Conservation (phyloP, 2,113 vertebrate species). For the Calyptommatus sinebrachiatus region DNA sequence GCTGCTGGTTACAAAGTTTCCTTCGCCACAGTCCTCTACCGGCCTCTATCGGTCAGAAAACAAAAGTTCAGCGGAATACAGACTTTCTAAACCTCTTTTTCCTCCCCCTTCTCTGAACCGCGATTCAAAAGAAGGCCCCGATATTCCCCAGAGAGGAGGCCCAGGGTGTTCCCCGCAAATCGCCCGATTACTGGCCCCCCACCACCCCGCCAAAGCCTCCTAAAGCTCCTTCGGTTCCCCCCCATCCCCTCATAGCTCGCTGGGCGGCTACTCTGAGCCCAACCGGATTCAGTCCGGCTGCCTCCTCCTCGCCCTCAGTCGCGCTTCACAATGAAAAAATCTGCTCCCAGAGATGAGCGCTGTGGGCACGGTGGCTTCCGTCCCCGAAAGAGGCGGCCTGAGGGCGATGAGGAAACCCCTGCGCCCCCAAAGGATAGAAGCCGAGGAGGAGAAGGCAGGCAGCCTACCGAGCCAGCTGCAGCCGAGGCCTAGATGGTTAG, state of each 20-base stretch:
- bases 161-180: not conserved
- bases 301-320: not conserved
- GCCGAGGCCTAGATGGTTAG: conserved; percentile 74
- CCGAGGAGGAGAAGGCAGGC: not conserved
- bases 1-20: conserved; percentile 73
- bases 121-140: conserved; percentile 59
- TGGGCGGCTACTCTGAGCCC: conserved; percentile 39
- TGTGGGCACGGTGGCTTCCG: not conserved
- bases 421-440: not conserved
- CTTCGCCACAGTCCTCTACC: conserved; percentile 92
- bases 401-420: not conserved
- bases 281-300: conserved; percentile 50
- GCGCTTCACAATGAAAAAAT: conserved; percentile 64
- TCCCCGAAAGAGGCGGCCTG: not conserved
- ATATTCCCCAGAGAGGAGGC: conserved; percentile 22
- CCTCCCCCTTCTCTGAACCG: conserved; percentile 66
- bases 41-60: conserved; percentile 99
- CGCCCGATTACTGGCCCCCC: not conserved
- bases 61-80: conserved; percentile 89
- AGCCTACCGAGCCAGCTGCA: not conserved
- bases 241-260: conserved; percentile 28
- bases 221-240: not conserved
- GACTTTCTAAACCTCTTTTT: conserved; percentile 78
- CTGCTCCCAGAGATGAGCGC: too few relatives aligned
- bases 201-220: not conserved